Conservation (phyloP, 2,888 invertebrate genomes). For the Parnassius smintheus region DNA sequence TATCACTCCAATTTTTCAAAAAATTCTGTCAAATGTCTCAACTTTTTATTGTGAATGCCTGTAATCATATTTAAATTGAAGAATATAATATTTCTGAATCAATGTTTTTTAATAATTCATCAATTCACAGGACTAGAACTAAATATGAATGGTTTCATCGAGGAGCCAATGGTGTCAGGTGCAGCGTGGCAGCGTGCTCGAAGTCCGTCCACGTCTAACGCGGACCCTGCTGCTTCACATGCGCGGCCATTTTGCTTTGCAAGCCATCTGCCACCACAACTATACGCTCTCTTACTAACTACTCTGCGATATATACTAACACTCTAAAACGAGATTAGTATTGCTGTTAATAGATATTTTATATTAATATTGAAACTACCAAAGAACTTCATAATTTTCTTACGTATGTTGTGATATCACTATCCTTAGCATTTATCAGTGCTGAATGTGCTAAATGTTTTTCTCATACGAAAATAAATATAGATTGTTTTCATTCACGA, state of each 20-base stretch:
- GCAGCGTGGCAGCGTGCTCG: conserved; percentile 74
- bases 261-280: conserved; percentile 59
- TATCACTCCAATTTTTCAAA: too few relatives aligned
- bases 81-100: too few relatives aligned
- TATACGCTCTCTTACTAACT: conserved; percentile 60
- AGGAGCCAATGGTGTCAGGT: conserved; percentile 73
- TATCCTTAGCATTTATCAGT: too few relatives aligned
- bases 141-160: conserved; percentile 66
- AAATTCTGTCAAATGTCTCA: too few relatives aligned
- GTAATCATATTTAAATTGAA: too few relatives aligned
- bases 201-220: conserved; percentile 45
- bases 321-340: conserved; percentile 38
- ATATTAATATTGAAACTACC: too few relatives aligned
- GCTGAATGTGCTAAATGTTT: conserved; percentile 12
- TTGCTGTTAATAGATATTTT: too few relatives aligned
- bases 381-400: too few relatives aligned
- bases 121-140: conserved; percentile 60
- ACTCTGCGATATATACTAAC: conserved; percentile 58
- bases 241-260: conserved; percentile 63
- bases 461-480: conserved; percentile 6
- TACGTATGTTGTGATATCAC: too few relatives aligned
- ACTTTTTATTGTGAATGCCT: too few relatives aligned
- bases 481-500: conserved; percentile 17
- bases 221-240: conserved; percentile 60
- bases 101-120: not conserved